Evolutionary conservation across 2,113 vertebrate species (phyloP), one percentile per base, ranked within the genome.

Genomic region (Nanger granti): DNA sequence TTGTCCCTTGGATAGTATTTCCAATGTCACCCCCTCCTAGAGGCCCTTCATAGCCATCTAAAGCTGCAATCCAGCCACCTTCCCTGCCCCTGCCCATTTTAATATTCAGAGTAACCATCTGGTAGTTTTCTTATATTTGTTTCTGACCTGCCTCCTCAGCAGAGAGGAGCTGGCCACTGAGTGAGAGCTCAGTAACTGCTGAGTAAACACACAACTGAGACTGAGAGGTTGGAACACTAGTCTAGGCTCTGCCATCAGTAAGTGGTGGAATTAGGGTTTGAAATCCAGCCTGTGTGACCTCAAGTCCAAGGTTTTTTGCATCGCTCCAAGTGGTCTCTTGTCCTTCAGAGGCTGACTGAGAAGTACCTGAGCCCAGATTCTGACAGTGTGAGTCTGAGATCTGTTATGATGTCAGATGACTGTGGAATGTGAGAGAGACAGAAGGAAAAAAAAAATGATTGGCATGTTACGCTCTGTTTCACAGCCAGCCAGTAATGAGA

Each of bases 381-480:
- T 89, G 94, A 91, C 54, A 13, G 64, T 26, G 8, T 59, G 37
- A 87, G 57, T 55, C 96, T 91, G 96, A 87, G 93, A 86, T 97
- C 88, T 97, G 90, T 85, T 95, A 34, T 9, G 85, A 84, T 97
- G 54, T 95, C 93, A 85, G 85, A 69, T 66, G 91, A 95, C 86
- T 80, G 20, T 97, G 95, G 97, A 76, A 64, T 69, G 85, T 64
- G 88, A 95, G 73, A 84, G 89, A 14, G 14, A 31, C 79, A 83
- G 66, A 90, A 80, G 49, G 44, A 18, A 31, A 86, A 88, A 91
- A 91, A 94, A 47, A 93, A 37, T 76, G 93, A 97, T 89, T 97
- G 97, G 94, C 93, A n/a, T 97, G 91, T 96, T 93, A 93, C 8
- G 80, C 91, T 96, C 91, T 94, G 95, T 95, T 95, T 97, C 96